phyloP scores from a whole-genome alignment of 2,888 invertebrate genomes.

The Clitarchus hookeri region DNA sequence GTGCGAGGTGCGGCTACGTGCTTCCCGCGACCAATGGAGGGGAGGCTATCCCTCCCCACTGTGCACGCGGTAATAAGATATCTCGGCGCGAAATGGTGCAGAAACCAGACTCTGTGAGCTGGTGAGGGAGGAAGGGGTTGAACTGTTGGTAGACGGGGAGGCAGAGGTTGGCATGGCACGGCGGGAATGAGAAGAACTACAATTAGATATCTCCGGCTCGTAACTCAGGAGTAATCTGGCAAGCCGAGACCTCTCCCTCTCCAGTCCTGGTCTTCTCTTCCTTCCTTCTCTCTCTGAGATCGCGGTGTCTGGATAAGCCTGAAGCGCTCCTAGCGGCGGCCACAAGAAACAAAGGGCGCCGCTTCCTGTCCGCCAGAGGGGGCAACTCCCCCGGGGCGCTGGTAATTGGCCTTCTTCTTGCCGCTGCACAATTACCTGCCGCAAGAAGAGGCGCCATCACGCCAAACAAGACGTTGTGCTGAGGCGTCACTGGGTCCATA shows the following conservation, averaged over 20 bases:
- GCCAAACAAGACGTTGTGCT: no score
- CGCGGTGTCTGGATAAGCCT: background rate
- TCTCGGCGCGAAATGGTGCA: constrained; percentile 38
- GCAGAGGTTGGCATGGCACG: constrained; percentile 1
- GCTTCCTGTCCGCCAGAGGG: background rate
- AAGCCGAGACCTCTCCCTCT: constrained; percentile 50
- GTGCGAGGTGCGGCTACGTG: no score
- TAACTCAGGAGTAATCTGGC: constrained; percentile 66
- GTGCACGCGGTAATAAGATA: background rate
- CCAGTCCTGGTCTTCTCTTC: constrained; percentile 34
- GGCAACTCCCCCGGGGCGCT: background rate
- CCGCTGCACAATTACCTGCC: background rate
- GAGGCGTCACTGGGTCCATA: no score
- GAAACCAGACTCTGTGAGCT: constrained; percentile 35
- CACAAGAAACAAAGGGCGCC: constrained; percentile 1
- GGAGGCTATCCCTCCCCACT: background rate
- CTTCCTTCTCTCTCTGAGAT: background rate
- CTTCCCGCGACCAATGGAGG: no score
- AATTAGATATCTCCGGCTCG: constrained; percentile 61
- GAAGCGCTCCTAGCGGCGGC: background rate
- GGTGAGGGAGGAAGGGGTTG: constrained; percentile 38
- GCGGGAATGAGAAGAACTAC: constrained; percentile 46
- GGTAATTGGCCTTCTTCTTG: constrained; percentile 10
- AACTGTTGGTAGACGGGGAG: constrained; percentile 48
- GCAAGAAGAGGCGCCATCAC: background rate